phyloP scores from a whole-genome alignment of 2,888 invertebrate genomes.

The Cryptus armator region DNA sequence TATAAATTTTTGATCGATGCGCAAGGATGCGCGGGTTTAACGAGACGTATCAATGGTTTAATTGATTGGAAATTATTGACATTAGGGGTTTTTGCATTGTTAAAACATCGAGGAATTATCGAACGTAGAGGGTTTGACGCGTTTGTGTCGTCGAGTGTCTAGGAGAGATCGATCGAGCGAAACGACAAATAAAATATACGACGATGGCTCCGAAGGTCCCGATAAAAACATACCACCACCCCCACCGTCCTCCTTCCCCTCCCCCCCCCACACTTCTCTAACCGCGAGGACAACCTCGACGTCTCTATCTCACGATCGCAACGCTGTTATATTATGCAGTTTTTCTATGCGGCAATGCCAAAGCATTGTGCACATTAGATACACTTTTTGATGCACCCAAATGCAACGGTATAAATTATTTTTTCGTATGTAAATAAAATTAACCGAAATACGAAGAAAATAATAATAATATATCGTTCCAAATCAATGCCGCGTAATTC shows the following conservation, averaged over 20 bases:
- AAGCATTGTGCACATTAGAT: constrained; percentile 11
- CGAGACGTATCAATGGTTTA: not conserved
- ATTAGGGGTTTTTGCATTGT: too few relatives aligned
- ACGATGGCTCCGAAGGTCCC: constrained; percentile 65
- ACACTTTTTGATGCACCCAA: not conserved
- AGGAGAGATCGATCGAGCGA: constrained; percentile 60
- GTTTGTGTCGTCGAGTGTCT: constrained; percentile 54
- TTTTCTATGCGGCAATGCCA: not conserved
- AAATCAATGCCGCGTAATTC: not conserved
- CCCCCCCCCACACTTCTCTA: too few relatives aligned
- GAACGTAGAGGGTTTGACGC: not conserved
- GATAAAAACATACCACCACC: constrained; percentile 60
- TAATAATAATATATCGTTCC: not conserved
- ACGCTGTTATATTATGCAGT: not conserved
- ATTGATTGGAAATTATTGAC: not conserved
- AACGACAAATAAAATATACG: constrained; percentile 66
- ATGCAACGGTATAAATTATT: not conserved
- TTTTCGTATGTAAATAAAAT: not conserved
- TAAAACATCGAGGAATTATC: constrained; percentile 1
- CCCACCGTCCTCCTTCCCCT: not conserved
- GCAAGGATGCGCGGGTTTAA: not conserved
- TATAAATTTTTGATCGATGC: not conserved
- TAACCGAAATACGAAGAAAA: not conserved
- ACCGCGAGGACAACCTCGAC: constrained; percentile 54
- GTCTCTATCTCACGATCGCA: constrained; percentile 22